These are phyloP conservation scores for Hydropsyche betteni DNA, from an alignment of 2,888 invertebrate genomes.

Conservation along the genomic window DNA sequence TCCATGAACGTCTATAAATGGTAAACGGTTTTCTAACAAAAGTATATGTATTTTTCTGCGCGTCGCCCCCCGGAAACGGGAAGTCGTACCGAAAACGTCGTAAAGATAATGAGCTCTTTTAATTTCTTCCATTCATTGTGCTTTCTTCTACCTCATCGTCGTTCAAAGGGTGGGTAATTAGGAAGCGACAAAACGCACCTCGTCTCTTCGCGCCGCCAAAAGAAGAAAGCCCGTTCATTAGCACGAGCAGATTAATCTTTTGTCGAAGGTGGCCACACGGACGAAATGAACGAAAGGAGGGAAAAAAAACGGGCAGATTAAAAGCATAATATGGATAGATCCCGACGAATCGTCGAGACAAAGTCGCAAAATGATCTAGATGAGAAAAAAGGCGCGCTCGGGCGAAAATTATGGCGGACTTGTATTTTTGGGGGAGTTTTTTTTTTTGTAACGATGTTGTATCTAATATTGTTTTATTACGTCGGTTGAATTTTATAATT, in stretches of 20 bases:
- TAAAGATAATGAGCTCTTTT: conserved; percentile 43
- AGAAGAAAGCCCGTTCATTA: conserved; percentile 32
- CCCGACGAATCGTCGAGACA: conserved; percentile 7
- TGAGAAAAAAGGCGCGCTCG: background rate
- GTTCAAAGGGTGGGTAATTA: conserved; percentile 36
- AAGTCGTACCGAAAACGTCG: conserved; percentile 36
- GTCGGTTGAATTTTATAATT: too few species aligned
- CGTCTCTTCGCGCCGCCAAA: conserved; percentile 6
- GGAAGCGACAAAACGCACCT: conserved; percentile 39
- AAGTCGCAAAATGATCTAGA: background rate
- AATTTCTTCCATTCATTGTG: conserved; percentile 38
- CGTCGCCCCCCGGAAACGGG: conserved; percentile 32
- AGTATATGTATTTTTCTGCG: background rate
- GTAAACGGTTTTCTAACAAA: background rate
- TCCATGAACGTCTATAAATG: too few species aligned
- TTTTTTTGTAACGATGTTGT: too few species aligned
- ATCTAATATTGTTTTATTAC: too few species aligned
- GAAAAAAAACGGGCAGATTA: conserved; percentile 4
- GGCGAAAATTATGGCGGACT: background rate
- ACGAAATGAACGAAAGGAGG: conserved; percentile 9
- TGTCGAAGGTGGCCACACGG: conserved; percentile 5
- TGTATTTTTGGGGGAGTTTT: too few species aligned
- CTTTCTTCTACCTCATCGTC: background rate
- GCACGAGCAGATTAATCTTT: conserved; percentile 30
- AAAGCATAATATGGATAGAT: conserved; percentile 20